A percentile compares a stretch with the other conserved stretches of the same genome.
phyloP scores from a whole-genome alignment of 2,888 invertebrate genomes.

The Dichetophora obliterata region DNA sequence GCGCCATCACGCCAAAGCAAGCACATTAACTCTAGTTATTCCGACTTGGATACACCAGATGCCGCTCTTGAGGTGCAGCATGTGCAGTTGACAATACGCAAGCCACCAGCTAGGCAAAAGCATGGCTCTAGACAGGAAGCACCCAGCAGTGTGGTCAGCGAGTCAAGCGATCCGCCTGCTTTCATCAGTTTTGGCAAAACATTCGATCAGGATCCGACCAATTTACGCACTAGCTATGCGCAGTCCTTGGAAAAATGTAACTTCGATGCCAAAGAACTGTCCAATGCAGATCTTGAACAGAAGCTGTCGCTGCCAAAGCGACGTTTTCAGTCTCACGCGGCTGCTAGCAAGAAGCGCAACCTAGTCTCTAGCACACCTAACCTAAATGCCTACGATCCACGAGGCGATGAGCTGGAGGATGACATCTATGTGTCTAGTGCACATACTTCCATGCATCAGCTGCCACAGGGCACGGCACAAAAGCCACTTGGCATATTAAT shows the following conservation, averaged over 20 bases:
- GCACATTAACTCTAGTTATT: constrained; percentile 45
- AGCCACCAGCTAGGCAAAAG: constrained; percentile 58
- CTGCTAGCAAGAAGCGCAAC: constrained; percentile 58
- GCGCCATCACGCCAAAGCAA: constrained; percentile 50
- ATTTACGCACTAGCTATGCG: constrained; percentile 66
- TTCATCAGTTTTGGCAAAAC: constrained; percentile 56
- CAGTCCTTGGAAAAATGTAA: constrained; percentile 68
- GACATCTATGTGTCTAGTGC: constrained; percentile 74
- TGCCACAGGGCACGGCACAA: constrained; percentile 65
- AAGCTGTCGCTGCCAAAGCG: constrained; percentile 57
- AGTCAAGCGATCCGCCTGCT: constrained; percentile 19
- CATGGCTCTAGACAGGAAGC: constrained; percentile 42
- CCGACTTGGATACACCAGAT: constrained; percentile 38
- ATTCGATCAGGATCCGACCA: constrained; percentile 69
- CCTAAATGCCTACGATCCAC: constrained; percentile 69
- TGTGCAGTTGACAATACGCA: constrained; percentile 62
- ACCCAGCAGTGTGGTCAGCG: constrained; percentile 37
- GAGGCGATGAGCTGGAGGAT: constrained; percentile 68
- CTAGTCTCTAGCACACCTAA: constrained; percentile 75
- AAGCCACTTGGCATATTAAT: constrained; percentile 70
- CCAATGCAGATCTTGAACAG: constrained; percentile 43
- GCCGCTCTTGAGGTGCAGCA: constrained; percentile 55
- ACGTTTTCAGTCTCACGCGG: constrained; percentile 59
- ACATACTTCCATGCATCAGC: constrained; percentile 73
- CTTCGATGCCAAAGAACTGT: constrained; percentile 59